phyloP scores from a whole-genome alignment of 2,888 invertebrate species.

The Cosmorhoe ocellata region DNA sequence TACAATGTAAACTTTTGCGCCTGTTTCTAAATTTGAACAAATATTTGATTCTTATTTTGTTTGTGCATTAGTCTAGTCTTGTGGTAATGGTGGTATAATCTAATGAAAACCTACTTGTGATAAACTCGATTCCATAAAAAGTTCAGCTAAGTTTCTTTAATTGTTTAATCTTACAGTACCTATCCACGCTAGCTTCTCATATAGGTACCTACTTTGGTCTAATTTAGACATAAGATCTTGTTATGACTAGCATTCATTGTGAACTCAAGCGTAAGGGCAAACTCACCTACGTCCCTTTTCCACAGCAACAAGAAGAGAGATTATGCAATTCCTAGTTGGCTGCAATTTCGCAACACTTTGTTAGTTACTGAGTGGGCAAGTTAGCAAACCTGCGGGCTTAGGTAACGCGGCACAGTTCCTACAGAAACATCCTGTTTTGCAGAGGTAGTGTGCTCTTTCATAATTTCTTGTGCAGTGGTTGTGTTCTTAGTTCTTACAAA shows the following conservation, averaged over 20 bases:
- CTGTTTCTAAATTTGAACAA: too few species aligned
- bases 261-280: neutral
- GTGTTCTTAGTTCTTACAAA: neutral
- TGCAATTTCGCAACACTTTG: constrained; percentile 60
- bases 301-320: constrained; percentile 34
- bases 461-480: constrained; percentile 28
- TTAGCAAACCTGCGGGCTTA: constrained; percentile 65
- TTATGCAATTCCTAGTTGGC: constrained; percentile 45
- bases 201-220: too few species aligned
- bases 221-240: neutral
- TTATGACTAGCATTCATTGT: too few species aligned
- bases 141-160: too few species aligned
- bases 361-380: constrained; percentile 42
- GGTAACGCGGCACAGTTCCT: constrained; percentile 72
- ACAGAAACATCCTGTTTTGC: constrained; percentile 66
- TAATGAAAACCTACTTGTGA: too few species aligned
- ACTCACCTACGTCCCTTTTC: constrained; percentile 20
- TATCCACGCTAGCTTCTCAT: too few species aligned
- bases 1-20: too few species aligned
- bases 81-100: too few species aligned
- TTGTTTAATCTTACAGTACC: too few species aligned
- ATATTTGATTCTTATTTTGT: too few species aligned
- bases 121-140: too few species aligned
- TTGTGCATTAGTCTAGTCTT: too few species aligned
- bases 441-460: constrained; percentile 46